Base-by-base conservation (phyloP, 1,140 invertebrate species). In the Drusus annulatus region DNA sequence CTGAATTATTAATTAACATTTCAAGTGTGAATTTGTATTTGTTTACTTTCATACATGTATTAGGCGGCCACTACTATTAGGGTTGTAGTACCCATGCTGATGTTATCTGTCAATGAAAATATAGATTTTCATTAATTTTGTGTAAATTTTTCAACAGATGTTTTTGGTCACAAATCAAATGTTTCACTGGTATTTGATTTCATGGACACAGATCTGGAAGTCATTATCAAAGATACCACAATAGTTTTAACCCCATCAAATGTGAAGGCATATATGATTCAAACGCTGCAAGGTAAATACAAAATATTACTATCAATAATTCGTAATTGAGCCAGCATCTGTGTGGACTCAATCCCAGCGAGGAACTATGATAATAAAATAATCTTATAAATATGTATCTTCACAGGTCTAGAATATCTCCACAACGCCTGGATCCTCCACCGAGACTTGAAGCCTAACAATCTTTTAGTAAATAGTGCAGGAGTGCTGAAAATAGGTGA, bases 141-240 rank as follows among this genome's bases (percentile, higher is more conserved):
- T 68, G 5, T 68, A 36, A 45, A 17, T 68, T 68, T 36, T 16
- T 73, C 23, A 52, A 73, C 92, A 90, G 98, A 99, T 93, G 97
- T 99, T 4, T 99, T 99, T 92, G 98, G 98, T 36, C 95, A 98
- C 84, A 95, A 97, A 88, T 99, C 98, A 23, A 99, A 99, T 92
- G 95, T 99, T n/a, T 99, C 98, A 58, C 90, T 99, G 21, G 98
- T 99, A 0, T 99, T 99, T 91, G 98, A 99, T 88, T 99, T 98
- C 86, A 99, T 99, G 98, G 98, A 99, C 86, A 99, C 98, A 28
- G 99, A 99, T 90, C 90, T 99, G 83, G 99, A 99, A 91, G 94
- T 97, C 63, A 94, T 97, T 84, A 95, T 97, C 84, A 96, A 96
- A 88, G 96, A 97, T 83, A 94, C 85, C 62, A 95, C 92, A 80